These are phyloP conservation scores for Saccostrea cuccullata DNA, from an alignment of 1,140 invertebrate species.

Conservation along the genomic window DNA sequence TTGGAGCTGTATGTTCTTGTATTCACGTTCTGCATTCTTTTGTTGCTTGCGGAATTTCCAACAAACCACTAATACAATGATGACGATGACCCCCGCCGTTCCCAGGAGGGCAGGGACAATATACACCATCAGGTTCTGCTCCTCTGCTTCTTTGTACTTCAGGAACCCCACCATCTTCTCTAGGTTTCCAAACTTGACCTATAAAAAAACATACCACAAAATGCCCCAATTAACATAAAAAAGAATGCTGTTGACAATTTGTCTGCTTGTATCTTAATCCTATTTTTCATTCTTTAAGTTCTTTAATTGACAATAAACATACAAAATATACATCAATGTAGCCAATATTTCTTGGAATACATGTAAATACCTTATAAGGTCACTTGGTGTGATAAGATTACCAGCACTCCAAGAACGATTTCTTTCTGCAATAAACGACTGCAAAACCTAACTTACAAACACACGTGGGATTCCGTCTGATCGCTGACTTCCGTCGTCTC, in stretches of 20 bases:
- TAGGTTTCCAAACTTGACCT: slow-evolving; percentile 89
- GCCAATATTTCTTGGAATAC: too few relatives aligned
- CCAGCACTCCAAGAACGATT: too few relatives aligned
- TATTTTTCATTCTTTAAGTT: too few relatives aligned
- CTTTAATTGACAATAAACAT: too few relatives aligned
- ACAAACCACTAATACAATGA: slow-evolving; percentile 91
- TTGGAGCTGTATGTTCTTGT: slow-evolving; percentile 98
- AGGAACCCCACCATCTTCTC: slow-evolving; percentile 91
- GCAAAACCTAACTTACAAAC: slow-evolving; percentile 50
- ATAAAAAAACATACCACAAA: too few relatives aligned
- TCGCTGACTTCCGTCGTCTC: slow-evolving; percentile 54
- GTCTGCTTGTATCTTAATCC: too few relatives aligned
- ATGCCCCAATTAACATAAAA: too few relatives aligned
- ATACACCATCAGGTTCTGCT: slow-evolving; percentile 86
- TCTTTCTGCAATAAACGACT: too few relatives aligned
- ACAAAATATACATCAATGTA: too few relatives aligned
- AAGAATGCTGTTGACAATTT: too few relatives aligned
- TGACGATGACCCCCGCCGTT: slow-evolving; percentile 89
- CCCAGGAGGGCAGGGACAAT: slow-evolving; percentile 80
- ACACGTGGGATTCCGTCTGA: slow-evolving; percentile 59
- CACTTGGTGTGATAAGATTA: too few relatives aligned
- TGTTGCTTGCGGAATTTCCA: slow-evolving; percentile 91
- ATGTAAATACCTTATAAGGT: too few relatives aligned
- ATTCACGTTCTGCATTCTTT: slow-evolving; percentile 96
- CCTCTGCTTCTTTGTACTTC: slow-evolving; percentile 91